Base-by-base conservation (phyloP, 2,113 vertebrate species). In the Haplotaxodon microlepis region DNA sequence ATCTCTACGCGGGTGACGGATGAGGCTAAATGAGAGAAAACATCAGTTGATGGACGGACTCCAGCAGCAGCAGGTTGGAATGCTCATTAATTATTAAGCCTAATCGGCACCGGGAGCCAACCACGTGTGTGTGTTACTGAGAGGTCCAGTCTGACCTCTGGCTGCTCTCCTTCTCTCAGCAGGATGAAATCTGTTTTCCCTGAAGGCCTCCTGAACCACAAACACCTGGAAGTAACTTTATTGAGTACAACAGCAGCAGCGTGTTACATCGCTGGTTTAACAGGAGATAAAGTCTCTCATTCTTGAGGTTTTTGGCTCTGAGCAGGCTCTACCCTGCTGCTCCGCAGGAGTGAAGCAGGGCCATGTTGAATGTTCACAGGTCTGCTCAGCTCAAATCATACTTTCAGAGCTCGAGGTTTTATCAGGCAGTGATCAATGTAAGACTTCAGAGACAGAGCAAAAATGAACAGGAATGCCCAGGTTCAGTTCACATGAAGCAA, bases 41-140 rank as follows among this genome's bases (percentile, higher is more conserved):
- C 83, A 73, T 51, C 14, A 56, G 51, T 7, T 27, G 63, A 81
- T 84, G 85, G 82, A 84, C 6, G 5, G 16, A 73, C 24, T 86
- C 80, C 86, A 88, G 84, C 84, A 81, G 45, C 84, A 86, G 84
- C 84, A 84, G 85, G 85, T 47, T 50, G 79, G 79, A 83, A 78
- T 34, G 85, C 87, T 90, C 61, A 87, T 94, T 90, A 88, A 93
- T 94, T 93, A 93, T 94, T 93, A 86, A 95, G 45, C 21, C 69
- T 93, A 92, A 93, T 94, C 88, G 93, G 82, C 45, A 31, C 50
- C 90, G 21, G 24, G 56, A 45, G 82, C 51, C 56, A 53, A 27
- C 71, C 27, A 66, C 59, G 83, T 14, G 57, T 13, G 56, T 53
- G 89, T 54, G 84, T 79, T 85, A 78, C 80, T 19, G 42, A 89